These are phyloP conservation scores for Cremastobaeus sp. DNA, from an alignment of 2,888 invertebrate species.

Conservation along the genomic window DNA sequence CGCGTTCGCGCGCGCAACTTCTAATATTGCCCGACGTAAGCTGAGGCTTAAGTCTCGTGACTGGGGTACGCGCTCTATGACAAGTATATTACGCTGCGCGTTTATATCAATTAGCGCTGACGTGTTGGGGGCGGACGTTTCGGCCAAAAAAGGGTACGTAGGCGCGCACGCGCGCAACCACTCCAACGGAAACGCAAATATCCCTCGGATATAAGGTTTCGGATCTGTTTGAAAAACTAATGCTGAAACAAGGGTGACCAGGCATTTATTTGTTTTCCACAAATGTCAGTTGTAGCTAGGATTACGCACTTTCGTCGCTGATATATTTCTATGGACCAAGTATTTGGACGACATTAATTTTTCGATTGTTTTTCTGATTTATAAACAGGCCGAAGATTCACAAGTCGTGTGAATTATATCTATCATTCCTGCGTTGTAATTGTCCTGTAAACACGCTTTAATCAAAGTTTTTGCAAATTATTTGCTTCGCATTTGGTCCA, in stretches of 20 bases:
- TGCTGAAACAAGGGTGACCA: conserved; percentile 8
- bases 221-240: conserved; percentile 40
- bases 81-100: conserved; percentile 78
- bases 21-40: conserved; percentile 61
- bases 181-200: conserved; percentile 27
- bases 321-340: no score
- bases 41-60: conserved; percentile 48
- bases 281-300: conserved; percentile 8
- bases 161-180: conserved; percentile 32
- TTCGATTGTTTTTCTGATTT: no score
- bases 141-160: conserved; percentile 67
- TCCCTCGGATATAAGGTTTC: conserved; percentile 41
- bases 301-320: background rate
- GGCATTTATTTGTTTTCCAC: conserved; percentile 29
- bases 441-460: no score
- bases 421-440: no score
- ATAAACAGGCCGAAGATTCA: no score
- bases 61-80: conserved; percentile 71
- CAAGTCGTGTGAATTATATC: no score
- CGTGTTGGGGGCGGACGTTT: conserved; percentile 73
- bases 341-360: no score
- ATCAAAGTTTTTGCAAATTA: no score
- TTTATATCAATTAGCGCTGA: conserved; percentile 78
- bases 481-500: no score
- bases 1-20: conserved; percentile 58